These are phyloP conservation scores for Clunio marinus DNA, from an alignment of 2,888 invertebrate genomes.

Conservation along the genomic window DNA sequence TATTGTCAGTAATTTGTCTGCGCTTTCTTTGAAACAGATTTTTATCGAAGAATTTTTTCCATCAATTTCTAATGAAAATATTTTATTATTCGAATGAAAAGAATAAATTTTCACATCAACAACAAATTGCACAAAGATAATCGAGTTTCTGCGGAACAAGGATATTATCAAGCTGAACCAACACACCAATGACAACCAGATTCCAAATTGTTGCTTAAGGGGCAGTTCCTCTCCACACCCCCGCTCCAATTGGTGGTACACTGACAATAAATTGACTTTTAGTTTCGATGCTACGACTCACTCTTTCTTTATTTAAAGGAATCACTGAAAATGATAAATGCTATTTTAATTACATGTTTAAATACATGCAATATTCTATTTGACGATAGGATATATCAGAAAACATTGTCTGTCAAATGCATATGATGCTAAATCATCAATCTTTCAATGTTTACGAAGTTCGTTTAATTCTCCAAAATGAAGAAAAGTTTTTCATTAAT, in stretches of 20 bases:
- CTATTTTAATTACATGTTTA: neutral
- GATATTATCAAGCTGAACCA: neutral
- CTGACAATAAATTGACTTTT: neutral
- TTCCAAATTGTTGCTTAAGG: neutral
- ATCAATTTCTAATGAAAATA: neutral
- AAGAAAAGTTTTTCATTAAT: neutral
- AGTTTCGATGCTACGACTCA: neutral
- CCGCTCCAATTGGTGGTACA: constrained; percentile 12
- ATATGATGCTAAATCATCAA: neutral
- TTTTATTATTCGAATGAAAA: neutral
- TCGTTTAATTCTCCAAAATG: neutral
- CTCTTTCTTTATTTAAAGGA: neutral
- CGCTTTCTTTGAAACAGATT: neutral
- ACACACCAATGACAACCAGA: neutral
- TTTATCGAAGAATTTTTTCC: neutral
- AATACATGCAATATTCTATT: neutral
- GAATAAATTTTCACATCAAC: neutral
- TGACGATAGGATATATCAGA: neutral
- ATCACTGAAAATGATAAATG: neutral
- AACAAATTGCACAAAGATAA: neutral
- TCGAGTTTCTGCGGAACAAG: neutral
- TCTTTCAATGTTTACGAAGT: neutral
- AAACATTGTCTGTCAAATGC: neutral
- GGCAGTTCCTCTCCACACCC: neutral
- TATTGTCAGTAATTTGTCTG: neutral